A percentile compares a stretch with the other conserved stretches of the same genome.
phyloP scores from a whole-genome alignment of 2,888 invertebrate genomes.

The Capitulum mitella region DNA sequence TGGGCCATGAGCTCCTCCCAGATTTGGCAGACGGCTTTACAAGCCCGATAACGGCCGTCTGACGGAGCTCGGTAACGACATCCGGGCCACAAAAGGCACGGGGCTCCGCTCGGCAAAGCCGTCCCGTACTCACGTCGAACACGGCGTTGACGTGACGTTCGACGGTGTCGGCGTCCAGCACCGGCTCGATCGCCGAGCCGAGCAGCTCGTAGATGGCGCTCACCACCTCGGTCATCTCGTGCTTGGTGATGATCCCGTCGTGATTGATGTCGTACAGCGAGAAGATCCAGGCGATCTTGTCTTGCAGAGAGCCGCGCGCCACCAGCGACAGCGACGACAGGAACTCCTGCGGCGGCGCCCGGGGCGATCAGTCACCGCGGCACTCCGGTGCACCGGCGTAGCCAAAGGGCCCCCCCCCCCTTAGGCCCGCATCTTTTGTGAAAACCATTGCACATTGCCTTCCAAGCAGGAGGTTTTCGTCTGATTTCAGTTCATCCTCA shows the following conservation, averaged over 20 bases:
- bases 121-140: background rate
- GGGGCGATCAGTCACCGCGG: too few relatives aligned
- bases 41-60: too few relatives aligned
- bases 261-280: slow-evolving; percentile 20
- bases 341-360: background rate
- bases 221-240: slow-evolving; percentile 21
- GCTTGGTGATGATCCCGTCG: slow-evolving; percentile 14
- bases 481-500: too few relatives aligned
- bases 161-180: background rate
- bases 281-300: slow-evolving; percentile 21
- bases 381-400: too few relatives aligned
- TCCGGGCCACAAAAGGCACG: too few relatives aligned
- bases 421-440: too few relatives aligned
- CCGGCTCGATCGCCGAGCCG: background rate
- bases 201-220: slow-evolving; percentile 14
- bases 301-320: slow-evolving; percentile 11
- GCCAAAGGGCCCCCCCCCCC: too few relatives aligned
- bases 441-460: too few relatives aligned
- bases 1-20: too few relatives aligned
- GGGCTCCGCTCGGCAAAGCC: too few relatives aligned
- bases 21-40: background rate
- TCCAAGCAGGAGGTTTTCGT: too few relatives aligned
- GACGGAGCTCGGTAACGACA: too few relatives aligned
- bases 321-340: slow-evolving; percentile 11
- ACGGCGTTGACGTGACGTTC: background rate